Evolutionary conservation across 35 echinoderm and acorn worm genomes (phyloP).

Genomic region (Diadema setosum): DNA sequence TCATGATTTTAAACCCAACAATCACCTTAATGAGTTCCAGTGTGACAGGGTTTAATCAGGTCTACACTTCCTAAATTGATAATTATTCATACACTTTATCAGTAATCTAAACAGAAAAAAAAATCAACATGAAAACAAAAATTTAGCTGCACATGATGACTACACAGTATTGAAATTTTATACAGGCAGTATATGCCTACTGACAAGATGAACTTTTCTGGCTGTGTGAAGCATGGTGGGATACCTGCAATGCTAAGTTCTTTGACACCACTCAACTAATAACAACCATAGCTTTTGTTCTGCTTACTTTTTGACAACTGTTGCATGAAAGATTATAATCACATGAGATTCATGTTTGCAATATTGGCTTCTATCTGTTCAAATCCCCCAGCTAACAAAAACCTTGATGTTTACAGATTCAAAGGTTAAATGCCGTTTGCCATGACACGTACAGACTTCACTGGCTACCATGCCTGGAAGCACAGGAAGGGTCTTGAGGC

Average conservation of each 20-base stretch:
- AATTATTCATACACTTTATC: too few species aligned
- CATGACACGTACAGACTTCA: constrained; percentile 86
- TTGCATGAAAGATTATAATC: background rate
- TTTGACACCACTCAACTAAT: background rate
- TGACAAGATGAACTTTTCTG: too few species aligned
- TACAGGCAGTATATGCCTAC: too few species aligned
- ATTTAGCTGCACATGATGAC: too few species aligned
- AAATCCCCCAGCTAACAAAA: background rate
- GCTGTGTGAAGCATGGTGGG: too few species aligned
- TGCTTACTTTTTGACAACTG: background rate
- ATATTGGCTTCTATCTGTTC: background rate
- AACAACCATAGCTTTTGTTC: background rate
- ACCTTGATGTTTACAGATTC: background rate
- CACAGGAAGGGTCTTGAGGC: constrained; percentile 75
- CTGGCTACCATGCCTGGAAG: constrained; percentile 81
- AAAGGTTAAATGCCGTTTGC: background rate
- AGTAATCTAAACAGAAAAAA: too few species aligned
- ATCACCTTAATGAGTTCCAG: background rate
- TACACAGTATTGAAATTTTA: too few species aligned
- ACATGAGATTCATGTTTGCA: background rate
- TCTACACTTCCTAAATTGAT: too few species aligned
- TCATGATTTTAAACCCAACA: background rate
- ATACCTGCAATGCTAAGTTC: too few species aligned
- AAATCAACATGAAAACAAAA: too few species aligned
- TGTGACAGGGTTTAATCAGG: too few species aligned